phyloP scores from a whole-genome alignment of 1,140 invertebrate species.

The Euura lappo region DNA sequence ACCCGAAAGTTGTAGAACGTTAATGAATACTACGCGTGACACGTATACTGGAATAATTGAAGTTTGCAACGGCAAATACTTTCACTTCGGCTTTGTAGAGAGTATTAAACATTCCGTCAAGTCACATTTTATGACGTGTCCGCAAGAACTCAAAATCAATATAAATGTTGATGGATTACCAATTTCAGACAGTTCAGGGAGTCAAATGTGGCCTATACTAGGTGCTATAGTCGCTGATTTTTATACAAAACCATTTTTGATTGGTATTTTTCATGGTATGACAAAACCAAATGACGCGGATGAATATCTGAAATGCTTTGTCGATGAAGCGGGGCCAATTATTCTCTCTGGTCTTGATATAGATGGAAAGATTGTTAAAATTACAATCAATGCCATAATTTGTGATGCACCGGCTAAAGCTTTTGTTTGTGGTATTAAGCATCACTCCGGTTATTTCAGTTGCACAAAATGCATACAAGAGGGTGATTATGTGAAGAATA shows the following conservation, averaged over 20 bases:
- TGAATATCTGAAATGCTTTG: background rate
- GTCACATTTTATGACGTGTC: no score
- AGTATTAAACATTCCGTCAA: no score
- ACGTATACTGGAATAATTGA: no score
- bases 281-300: background rate
- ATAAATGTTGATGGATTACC: background rate
- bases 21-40: no score
- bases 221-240: background rate
- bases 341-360: background rate
- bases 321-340: background rate
- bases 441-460: conserved; percentile 40
- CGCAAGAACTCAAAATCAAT: background rate
- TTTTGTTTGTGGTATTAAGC: conserved; percentile 42
- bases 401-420: conserved; percentile 39
- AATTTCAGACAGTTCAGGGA: background rate
- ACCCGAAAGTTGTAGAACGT: no score
- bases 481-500: conserved; percentile 26
- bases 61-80: no score
- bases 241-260: background rate
- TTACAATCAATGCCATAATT: conserved; percentile 13
- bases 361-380: background rate
- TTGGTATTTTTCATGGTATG: background rate
- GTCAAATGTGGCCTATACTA: background rate
- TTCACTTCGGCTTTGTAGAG: no score
- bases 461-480: conserved; percentile 41